Conservation (phyloP, 2,113 vertebrate species). For the Spea bombifrons region DNA sequence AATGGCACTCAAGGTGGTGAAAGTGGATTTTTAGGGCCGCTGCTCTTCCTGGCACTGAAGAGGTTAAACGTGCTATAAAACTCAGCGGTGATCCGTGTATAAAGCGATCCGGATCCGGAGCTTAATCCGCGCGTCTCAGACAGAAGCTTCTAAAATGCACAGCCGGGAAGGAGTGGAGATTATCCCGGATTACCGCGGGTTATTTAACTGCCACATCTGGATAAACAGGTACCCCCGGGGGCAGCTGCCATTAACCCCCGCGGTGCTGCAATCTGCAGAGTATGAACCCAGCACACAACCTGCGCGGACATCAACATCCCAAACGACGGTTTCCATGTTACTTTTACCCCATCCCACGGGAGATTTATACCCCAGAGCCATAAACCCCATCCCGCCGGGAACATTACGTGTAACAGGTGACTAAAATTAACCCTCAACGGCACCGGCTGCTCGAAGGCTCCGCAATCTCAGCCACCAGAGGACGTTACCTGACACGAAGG, state of each 20-base stretch:
- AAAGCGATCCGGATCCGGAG: not conserved
- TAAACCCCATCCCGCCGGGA: not conserved
- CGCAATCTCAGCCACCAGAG: not conserved
- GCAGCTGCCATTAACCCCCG: no score
- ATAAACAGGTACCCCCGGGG: not conserved
- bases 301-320: no score
- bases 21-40: not conserved
- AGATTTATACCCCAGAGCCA: not conserved
- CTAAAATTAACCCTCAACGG: no score
- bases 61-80: not conserved
- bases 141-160: slow-evolving; percentile 33
- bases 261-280: no score
- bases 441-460: no score
- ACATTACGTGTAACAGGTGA: not conserved
- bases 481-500: slow-evolving; percentile 93
- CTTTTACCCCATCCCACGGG: not conserved
- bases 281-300: no score
- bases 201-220: slow-evolving; percentile 36
- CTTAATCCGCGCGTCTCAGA: slow-evolving; percentile 1
- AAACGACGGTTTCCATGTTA: no score
- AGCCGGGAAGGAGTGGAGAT: slow-evolving; percentile 21
- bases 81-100: not conserved
- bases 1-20: no score
- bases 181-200: slow-evolving; percentile 31
- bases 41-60: not conserved